phyloP scores from a whole-genome alignment of 2,797 vertebrate genomes.

The Kryptopterus vitreolus region DNA sequence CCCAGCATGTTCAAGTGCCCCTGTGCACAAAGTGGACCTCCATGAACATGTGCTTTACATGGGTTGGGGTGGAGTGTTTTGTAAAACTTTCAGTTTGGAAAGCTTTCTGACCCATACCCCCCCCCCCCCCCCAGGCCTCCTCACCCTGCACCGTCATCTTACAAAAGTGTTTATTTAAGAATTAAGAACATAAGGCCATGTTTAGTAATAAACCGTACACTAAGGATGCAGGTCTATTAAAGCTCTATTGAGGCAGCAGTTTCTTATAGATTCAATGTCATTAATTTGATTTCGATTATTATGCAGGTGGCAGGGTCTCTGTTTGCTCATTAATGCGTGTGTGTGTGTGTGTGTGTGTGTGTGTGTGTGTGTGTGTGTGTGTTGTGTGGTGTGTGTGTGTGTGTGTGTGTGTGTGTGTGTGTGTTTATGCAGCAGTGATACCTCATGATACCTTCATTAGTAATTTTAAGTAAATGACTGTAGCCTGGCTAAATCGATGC shows the following conservation, averaged over 20 bases:
- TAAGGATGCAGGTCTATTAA: not conserved
- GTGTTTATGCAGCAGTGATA: conserved; percentile 5
- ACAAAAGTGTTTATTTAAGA: conserved; percentile 28
- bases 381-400: conserved; percentile 7
- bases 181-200: conserved; percentile 34
- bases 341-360: conserved; percentile 20
- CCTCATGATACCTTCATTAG: conserved; percentile 26
- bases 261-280: conserved; percentile 21
- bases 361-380: conserved; percentile 9
- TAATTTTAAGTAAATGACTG: conserved; percentile 41
- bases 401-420: conserved; percentile 31
- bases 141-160: too few species aligned
- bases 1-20: too few species aligned
- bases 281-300: conserved; percentile 21
- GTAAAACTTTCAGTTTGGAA: too few species aligned
- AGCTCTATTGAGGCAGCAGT: conserved; percentile 14
- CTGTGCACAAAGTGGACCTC: too few species aligned
- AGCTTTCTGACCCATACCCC: too few species aligned
- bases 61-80: too few species aligned
- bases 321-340: not conserved
- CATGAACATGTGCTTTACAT: too few species aligned
- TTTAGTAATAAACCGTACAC: conserved; percentile 38
- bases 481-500: conserved; percentile 30
- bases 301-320: not conserved
- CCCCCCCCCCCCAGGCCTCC: too few species aligned